Evolutionary conservation across 1,140 invertebrate genomes (phyloP), one percentile per base, ranked within the genome.

Genomic region (Pemphigus obesinymphae): DNA sequence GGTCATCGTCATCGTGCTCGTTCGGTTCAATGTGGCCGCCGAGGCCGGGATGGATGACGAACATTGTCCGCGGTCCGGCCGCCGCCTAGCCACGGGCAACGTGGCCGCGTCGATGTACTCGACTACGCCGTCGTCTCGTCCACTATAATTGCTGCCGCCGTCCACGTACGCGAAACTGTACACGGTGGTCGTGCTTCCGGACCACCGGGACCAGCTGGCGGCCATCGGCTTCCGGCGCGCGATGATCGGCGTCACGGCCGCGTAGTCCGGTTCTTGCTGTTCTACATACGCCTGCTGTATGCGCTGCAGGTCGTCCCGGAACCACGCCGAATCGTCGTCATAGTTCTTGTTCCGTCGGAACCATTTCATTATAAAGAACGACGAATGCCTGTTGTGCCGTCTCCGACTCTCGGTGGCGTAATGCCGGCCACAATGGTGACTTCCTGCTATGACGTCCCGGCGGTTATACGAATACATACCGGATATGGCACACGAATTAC

Each of bases 141-240:
- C n/a, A n/a, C n/a, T n/a, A n/a, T n/a, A n/a, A n/a, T n/a, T 2
- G 53, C 13, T 23, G 0, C 17, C 26, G 8, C 53, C 76, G 55
- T 31, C 70, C 15, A 63, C 31, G 15, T 63, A 63, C 26, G 50
- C 76, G 76, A 80, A 80, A 63, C 76, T 80, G 76, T 80, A 80
- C 31, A 80, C 75, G 55, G 76, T 80, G 5, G 76, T 80, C n/a
- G 76, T 80, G 17, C 76, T 80, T 2, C 76, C 76, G n/a, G 76
- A 80, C 76, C 76, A 80, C 11, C 37, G 7, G 3, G 37, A 55
- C 37, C 76, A 29, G 5, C 55, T 61, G 15, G 53, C 37, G 0
- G 55, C 34, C 7, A 37, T 8, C 6, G 40, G 13, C 8, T 37
- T 23, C 7, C 76, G 76, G 15, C 13, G 34, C 2, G 10, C 13